Conservation (phyloP, 2,888 invertebrate species). For the Ashinkailepas kermadecensis region DNA sequence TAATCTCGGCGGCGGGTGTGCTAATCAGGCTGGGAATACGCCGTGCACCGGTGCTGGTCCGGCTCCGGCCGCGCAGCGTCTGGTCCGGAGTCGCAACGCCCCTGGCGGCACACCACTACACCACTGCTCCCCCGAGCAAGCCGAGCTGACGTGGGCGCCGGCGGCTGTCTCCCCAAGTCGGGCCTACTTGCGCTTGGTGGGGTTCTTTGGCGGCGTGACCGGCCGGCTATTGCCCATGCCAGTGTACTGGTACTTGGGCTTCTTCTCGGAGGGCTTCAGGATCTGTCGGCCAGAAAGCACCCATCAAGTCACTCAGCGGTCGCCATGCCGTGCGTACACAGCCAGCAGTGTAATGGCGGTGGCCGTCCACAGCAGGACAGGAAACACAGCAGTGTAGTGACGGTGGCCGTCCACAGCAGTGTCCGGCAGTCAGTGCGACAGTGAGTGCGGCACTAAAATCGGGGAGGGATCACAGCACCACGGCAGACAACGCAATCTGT, state of each 20-base stretch:
- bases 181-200: slow-evolving; percentile 17
- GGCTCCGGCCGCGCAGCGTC: neutral
- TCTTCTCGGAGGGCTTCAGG: slow-evolving; percentile 98
- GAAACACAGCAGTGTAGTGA: neutral
- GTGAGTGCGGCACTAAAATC: too few relatives aligned
- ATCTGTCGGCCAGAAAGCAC: slow-evolving; percentile 57
- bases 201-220: slow-evolving; percentile 27
- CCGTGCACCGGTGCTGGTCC: neutral
- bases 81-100: neutral
- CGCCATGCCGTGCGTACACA: too few relatives aligned
- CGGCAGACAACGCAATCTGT: too few relatives aligned
- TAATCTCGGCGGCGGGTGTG: neutral
- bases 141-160: too few relatives aligned
- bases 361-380: neutral
- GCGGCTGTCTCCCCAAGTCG: neutral
- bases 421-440: too few relatives aligned
- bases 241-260: slow-evolving; percentile 94
- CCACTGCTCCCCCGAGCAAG: too few relatives aligned
- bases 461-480: too few relatives aligned
- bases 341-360: neutral
- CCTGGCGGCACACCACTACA: neutral
- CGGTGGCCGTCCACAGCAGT: neutral
- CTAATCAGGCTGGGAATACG: too few relatives aligned
- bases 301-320: too few relatives aligned
- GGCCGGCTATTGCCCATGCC: slow-evolving; percentile 33